These are phyloP conservation scores for Thaleichthys pacificus DNA, from an alignment of 2,797 vertebrate genomes.

Conservation along the genomic window DNA sequence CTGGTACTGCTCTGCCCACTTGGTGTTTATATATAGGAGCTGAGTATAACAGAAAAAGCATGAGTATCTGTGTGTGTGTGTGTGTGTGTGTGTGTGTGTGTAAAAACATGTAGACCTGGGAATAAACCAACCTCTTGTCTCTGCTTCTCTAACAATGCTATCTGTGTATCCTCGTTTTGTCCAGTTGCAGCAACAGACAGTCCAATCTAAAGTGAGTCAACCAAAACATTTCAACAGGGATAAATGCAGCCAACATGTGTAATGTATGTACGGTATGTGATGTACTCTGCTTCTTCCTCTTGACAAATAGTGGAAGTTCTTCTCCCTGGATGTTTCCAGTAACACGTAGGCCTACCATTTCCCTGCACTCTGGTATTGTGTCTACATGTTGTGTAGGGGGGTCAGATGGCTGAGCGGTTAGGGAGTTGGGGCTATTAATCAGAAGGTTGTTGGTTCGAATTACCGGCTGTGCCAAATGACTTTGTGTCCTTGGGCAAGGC, in stretches of 20 bases:
- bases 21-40: conserved; percentile 86
- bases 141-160: conserved; percentile 75
- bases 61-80: not conserved
- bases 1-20: conserved; percentile 84
- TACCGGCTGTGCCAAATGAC: too few relatives aligned
- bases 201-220: conserved; percentile 32
- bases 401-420: too few relatives aligned
- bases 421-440: too few relatives aligned
- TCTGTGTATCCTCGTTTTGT: conserved; percentile 52
- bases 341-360: conserved; percentile 24
- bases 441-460: too few relatives aligned
- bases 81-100: too few relatives aligned
- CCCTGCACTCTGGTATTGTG: conserved; percentile 24
- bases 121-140: conserved; percentile 74
- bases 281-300: conserved; percentile 46
- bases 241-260: too few relatives aligned
- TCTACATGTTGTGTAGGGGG: too few relatives aligned
- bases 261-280: not conserved
- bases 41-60: conserved; percentile 58
- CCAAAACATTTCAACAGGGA: not conserved
- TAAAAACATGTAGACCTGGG: conserved; percentile 7
- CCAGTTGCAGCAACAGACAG: not conserved
- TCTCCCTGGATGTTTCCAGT: conserved; percentile 49
- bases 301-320: conserved; percentile 61
- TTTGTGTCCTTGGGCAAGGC: too few relatives aligned